Base-by-base conservation (phyloP, 2,797 vertebrate genomes). In the Spizella passerina region DNA sequence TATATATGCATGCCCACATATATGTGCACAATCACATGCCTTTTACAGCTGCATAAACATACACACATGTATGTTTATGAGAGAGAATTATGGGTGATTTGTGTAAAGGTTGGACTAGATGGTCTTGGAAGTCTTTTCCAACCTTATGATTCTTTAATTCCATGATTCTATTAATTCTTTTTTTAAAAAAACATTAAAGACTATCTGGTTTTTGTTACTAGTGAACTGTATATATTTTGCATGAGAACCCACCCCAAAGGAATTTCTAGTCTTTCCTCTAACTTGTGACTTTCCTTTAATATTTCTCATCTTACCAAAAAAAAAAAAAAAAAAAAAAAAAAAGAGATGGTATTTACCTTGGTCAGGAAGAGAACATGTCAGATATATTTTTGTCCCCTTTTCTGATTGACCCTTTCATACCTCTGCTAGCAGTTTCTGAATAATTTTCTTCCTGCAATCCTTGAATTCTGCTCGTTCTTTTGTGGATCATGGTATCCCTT, bases 1-100 rank as follows among this genome's bases (percentile, higher is more conserved):
- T n/a, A 6, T 39, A 4, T 24, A 4, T 20, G 4, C 10, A 9
- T 21, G 12, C 29, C 50, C 23, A 38, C 2, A 2, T 12, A 12
- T 7, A 7, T 34, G 30, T 19, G 30, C 27, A 26, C 19, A 68
- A 34, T 47, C 39, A 43, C n/a, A 24, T 22, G 23, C 5, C 9
- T 69, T 55, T 72, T 90, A 36, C 47, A 71, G 34, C n/a, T 46
- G 21, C 27, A 34, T 32, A 39, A 82, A 24, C 6, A 34, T 5
- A 7, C 21, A 30, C 4, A 43, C 7, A 20, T 23, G 13, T 1
- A 12, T 12, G 14, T 72, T 80, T 73, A 55, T 22, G 21, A 41
- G 24, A 38, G 6, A 38, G 9, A 17, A 12, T 63, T 65, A 20
- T 4, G 26, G 20, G 9, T 63, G 8, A 5, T 55, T 83, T 75